These are phyloP conservation scores for Atopsyche davidsoni DNA, from an alignment of 1,140 invertebrate genomes.

Conservation along the genomic window DNA sequence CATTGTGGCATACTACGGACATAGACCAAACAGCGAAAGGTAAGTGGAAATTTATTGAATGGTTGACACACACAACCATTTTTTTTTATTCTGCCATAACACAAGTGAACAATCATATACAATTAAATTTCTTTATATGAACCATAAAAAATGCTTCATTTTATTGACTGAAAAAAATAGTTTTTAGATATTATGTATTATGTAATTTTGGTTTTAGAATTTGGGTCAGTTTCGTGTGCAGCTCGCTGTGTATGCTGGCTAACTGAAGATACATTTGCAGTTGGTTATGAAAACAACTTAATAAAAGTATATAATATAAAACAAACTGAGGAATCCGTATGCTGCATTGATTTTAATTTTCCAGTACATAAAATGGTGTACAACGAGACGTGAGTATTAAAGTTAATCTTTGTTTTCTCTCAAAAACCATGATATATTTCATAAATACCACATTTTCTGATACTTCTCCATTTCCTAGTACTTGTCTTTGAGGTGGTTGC, in stretches of 20 bases:
- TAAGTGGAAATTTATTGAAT: constrained; percentile 5
- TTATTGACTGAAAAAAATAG: not conserved
- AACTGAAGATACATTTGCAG: constrained; percentile 37
- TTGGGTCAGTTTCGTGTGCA: constrained; percentile 35
- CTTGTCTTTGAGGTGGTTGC: no score
- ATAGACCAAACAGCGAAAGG: constrained; percentile 13
- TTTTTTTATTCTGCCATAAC: no score
- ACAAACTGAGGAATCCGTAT: not conserved
- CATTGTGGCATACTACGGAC: constrained; percentile 21
- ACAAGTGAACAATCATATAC: constrained; percentile 6
- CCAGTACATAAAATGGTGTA: constrained; percentile 27
- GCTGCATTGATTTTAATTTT: constrained; percentile 8
- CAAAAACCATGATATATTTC: constrained; percentile 10
- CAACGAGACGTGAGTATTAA: constrained; percentile 21
- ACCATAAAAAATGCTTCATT: not conserved
- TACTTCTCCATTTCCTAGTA: no score
- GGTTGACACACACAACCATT: not conserved
- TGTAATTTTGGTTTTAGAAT: constrained; percentile 33
- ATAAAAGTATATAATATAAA: constrained; percentile 35
- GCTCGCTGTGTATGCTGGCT: constrained; percentile 40
- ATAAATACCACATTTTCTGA: no score
- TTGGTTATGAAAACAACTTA: constrained; percentile 42
- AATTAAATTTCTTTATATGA: constrained; percentile 10
- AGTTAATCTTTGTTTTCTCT: constrained; percentile 8
- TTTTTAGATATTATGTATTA: not conserved